Conservation (phyloP, 2,113 vertebrate species). For the Campylorhamphus procurvoides region DNA sequence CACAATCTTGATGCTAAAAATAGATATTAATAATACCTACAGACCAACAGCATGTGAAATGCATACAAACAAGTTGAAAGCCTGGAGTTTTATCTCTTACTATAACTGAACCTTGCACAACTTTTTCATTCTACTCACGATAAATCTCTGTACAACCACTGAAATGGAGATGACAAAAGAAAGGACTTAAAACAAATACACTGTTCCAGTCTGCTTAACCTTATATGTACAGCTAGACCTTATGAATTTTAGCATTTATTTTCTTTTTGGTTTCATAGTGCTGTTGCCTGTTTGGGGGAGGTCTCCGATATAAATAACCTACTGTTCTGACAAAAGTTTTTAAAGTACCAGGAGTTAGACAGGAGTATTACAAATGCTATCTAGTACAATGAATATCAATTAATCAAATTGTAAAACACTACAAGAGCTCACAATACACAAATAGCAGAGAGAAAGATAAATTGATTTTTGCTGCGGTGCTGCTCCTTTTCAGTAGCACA, state of each 20-base stretch:
- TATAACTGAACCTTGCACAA: slow-evolving; percentile 9
- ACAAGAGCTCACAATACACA: slow-evolving; percentile 78
- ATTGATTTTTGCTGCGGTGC: slow-evolving; percentile 89
- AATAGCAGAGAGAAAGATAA: slow-evolving; percentile 82
- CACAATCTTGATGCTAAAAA: slow-evolving; percentile 67
- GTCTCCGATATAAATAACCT: slow-evolving; percentile 64
- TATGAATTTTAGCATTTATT: slow-evolving; percentile 46
- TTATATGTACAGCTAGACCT: slow-evolving; percentile 34
- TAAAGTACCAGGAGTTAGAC: slow-evolving; percentile 64
- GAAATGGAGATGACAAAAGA: neutral
- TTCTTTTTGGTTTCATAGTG: slow-evolving; percentile 43
- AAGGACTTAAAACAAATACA: slow-evolving; percentile 21
- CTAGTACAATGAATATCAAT: slow-evolving; percentile 81
- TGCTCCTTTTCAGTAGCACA: slow-evolving; percentile 94
- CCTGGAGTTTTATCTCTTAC: slow-evolving; percentile 28
- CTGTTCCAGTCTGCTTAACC: slow-evolving; percentile 60
- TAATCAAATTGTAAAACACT: slow-evolving; percentile 81
- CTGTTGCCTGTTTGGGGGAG: slow-evolving; percentile 52
- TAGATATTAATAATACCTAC: slow-evolving; percentile 69
- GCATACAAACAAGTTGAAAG: slow-evolving; percentile 61
- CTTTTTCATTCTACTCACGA: slow-evolving; percentile 30
- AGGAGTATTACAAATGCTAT: slow-evolving; percentile 73
- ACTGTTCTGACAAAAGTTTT: slow-evolving; percentile 72
- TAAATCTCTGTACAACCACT: slow-evolving; percentile 3
- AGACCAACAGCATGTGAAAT: slow-evolving; percentile 56